These are phyloP conservation scores for Rhingia campestris DNA, from an alignment of 2,888 invertebrate species.

Conservation along the genomic window DNA sequence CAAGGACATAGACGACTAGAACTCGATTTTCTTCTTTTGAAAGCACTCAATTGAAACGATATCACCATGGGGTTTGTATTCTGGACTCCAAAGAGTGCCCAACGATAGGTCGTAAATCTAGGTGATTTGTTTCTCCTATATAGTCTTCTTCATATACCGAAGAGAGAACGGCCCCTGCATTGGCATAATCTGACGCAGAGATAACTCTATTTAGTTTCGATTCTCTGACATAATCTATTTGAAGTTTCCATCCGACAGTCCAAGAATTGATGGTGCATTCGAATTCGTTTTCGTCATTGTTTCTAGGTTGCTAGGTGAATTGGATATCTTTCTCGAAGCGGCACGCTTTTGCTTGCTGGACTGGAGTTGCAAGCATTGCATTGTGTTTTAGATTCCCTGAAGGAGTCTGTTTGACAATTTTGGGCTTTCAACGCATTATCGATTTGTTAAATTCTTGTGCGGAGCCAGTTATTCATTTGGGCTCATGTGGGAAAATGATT, in stretches of 20 bases:
- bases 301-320: conserved; percentile 7
- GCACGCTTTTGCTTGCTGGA: conserved; percentile 29
- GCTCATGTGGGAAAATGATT: conserved; percentile 46
- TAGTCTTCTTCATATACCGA: conserved; percentile 52
- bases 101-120: conserved; percentile 60
- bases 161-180: conserved; percentile 27
- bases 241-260: conserved; percentile 57
- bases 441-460: conserved; percentile 34
- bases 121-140: conserved; percentile 69
- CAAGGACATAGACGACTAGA: background rate
- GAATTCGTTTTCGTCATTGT: conserved; percentile 42
- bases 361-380: conserved; percentile 1
- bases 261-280: conserved; percentile 51
- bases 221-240: conserved; percentile 67
- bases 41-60: conserved; percentile 36
- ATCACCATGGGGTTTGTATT: conserved; percentile 22
- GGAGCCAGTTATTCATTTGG: conserved; percentile 46
- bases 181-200: conserved; percentile 58
- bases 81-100: conserved; percentile 3
- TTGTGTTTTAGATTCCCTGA: conserved; percentile 10
- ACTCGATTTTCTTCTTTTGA: background rate
- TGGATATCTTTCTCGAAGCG: conserved; percentile 1
- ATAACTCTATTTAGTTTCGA: conserved; percentile 60
- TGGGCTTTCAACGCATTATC: conserved; percentile 50
- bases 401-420: conserved; percentile 28